phyloP scores from a whole-genome alignment of 2,888 invertebrate species.

The Ectemnius cavifrons region DNA sequence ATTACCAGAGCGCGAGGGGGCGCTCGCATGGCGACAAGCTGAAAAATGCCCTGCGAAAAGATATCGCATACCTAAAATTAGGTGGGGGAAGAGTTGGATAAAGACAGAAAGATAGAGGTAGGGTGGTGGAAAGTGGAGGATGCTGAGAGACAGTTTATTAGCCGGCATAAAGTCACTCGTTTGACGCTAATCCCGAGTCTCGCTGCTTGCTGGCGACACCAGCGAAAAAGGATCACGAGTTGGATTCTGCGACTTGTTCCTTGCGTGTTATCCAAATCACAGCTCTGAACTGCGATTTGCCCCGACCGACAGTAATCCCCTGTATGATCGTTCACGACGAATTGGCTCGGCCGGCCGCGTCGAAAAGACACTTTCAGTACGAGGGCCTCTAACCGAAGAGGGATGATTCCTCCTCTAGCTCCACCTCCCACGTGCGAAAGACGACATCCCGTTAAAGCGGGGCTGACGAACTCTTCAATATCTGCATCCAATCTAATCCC shows the following conservation, averaged over 20 bases:
- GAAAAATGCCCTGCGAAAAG: constrained; percentile 33
- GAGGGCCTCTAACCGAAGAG: constrained; percentile 11
- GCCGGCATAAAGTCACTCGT: constrained; percentile 59
- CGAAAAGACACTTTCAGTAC: constrained; percentile 32
- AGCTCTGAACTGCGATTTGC: constrained; percentile 50
- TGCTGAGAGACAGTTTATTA: constrained; percentile 49
- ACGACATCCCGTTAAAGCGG: constrained; percentile 3
- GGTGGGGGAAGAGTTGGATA: neutral
- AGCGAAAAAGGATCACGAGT: constrained; percentile 42
- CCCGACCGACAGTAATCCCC: constrained; percentile 58
- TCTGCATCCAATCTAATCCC: constrained; percentile 6
- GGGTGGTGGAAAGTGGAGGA: neutral
- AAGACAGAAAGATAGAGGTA: neutral
- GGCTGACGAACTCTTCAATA: too few species aligned
- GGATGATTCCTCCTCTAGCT: neutral
- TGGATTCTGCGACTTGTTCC: constrained; percentile 54
- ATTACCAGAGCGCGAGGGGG: constrained; percentile 17
- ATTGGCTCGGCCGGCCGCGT: constrained; percentile 36
- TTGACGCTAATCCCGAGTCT: constrained; percentile 67
- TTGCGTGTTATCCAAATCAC: constrained; percentile 54
- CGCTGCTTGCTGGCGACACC: constrained; percentile 44
- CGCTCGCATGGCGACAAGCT: constrained; percentile 23
- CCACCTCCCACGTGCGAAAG: neutral
- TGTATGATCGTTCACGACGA: constrained; percentile 47
- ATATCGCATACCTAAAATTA: constrained; percentile 33